Conservation (phyloP, 2,113 vertebrate species). For the Baryphthengus martii region DNA sequence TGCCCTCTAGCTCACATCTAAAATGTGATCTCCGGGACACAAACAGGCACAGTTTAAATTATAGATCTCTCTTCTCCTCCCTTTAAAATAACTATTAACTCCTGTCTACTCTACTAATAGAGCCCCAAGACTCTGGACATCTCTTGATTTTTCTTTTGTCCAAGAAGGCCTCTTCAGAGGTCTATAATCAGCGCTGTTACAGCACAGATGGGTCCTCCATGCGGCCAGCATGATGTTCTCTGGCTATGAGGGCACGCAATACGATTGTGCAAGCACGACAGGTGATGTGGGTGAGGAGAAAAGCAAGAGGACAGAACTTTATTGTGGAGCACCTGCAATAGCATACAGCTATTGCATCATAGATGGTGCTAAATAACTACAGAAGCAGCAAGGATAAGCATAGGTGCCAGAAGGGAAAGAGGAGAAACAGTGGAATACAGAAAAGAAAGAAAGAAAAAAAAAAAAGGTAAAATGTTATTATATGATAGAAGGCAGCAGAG, state of each 20-base stretch:
- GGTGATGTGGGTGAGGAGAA: neutral
- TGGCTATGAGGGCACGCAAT: neutral
- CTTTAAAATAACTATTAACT: neutral
- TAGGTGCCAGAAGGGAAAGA: neutral
- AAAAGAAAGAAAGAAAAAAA: neutral
- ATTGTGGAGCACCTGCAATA: neutral
- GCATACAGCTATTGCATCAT: neutral
- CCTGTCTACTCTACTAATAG: neutral
- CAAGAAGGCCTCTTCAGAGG: neutral
- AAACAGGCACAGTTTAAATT: neutral
- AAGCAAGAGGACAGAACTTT: neutral
- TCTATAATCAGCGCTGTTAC: too few relatives aligned
- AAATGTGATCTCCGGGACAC: neutral
- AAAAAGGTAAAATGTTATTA: neutral
- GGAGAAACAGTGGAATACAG: neutral
- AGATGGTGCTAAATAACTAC: neutral
- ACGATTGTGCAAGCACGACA: neutral
- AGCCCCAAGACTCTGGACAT: neutral
- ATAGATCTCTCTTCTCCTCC: neutral
- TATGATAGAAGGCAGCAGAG: neutral
- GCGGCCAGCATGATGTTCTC: rapidly evolving
- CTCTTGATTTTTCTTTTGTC: neutral
- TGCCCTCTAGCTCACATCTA: neutral
- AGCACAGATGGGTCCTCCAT: neutral
- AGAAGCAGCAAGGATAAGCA: neutral